These are phyloP conservation scores for Ophiodon elongatus DNA, from an alignment of 2,113 vertebrate genomes.

Conservation along the genomic window DNA sequence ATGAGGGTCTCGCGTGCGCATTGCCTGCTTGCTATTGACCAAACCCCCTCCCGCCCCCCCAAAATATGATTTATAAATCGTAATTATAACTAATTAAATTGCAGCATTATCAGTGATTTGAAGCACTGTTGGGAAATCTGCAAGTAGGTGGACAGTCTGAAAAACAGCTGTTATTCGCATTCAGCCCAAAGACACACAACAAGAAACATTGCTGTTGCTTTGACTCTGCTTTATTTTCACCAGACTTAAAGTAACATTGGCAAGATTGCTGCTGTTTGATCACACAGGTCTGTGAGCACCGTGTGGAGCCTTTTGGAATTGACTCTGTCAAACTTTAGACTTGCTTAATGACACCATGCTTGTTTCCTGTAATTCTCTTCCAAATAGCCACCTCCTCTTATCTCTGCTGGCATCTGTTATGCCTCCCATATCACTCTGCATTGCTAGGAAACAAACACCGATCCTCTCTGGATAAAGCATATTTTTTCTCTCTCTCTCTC, in stretches of 20 bases:
- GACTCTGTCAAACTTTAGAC: conserved; percentile 19
- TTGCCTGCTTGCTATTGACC: background rate
- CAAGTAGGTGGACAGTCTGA: background rate
- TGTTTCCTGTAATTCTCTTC: conserved; percentile 16
- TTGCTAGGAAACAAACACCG: conserved; percentile 14
- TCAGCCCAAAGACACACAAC: conserved; percentile 7
- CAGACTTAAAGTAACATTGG: background rate
- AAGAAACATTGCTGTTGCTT: background rate
- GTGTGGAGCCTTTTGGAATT: conserved; percentile 26
- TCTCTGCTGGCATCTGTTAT: conserved; percentile 43
- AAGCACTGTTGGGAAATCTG: background rate
- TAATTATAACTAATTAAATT: too few species aligned
- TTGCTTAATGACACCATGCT: conserved; percentile 9
- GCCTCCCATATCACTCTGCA: conserved; percentile 9
- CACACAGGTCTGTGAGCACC: conserved; percentile 9
- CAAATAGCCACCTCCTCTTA: conserved; percentile 21
- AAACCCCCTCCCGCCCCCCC: background rate
- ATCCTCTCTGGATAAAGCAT: conserved; percentile 2
- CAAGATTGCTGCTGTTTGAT: conserved; percentile 4
- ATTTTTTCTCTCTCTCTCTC: background rate
- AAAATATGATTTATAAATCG: background rate
- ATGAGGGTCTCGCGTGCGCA: background rate
- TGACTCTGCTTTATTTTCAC: conserved; percentile 11
- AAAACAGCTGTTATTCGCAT: conserved; percentile 50
- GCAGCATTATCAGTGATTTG: background rate